Base-by-base conservation (phyloP, 2,888 invertebrate genomes). In the Rugalucina vietnamica region DNA sequence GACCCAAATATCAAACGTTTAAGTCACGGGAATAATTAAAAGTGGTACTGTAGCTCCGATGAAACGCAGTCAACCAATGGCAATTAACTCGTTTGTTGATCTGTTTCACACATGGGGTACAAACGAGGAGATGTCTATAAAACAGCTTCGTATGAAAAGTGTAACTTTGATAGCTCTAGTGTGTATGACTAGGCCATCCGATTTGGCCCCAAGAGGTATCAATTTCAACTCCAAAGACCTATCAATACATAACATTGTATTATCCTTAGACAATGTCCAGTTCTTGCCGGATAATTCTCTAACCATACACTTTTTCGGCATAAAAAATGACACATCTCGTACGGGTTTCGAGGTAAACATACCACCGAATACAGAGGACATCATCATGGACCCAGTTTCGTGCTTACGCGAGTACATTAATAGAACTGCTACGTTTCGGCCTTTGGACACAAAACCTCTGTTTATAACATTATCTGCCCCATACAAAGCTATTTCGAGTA, bases 311-410 rank as follows among this genome's bases (percentile, higher is more conserved):
- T 78, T 78, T 27, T 71, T 78, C n/a, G 78, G 78, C 14, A 71
- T 78, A 10, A 78, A 78, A 29, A 78, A 78, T 36, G 78, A 78
- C 69, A 71, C 78, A 24, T 71, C 78, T 1, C 43, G 78, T 4
- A 71, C 69, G 8, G 78, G 72, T n/a, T 78, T 71, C 34, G 71
- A 72, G 37, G 72, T 78, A 8, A 65, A 69, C 2, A 36, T 78
- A 50, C 78, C 78, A 37, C 54, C 71, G n/a, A 71, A 71, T 24
- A 18, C 49, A n/a, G 18, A 27, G 49, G 57, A 72, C 57, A 34
- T 27, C n/a, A 71, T 18, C 14, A 71, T 50, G 29, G 78, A 78
- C 29, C 78, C 72, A 14, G 72, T 60, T 8, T 36, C n/a, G 37
- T 71, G 71, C 27, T 36, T 71, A 50, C 34, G 50, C 8, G 12